Percentiles rank a stretch among this genome's conserved stretches.
These are phyloP conservation scores for Dicyrtomina minuta DNA, from an alignment of 2,888 invertebrate genomes.

Conservation along the genomic window DNA sequence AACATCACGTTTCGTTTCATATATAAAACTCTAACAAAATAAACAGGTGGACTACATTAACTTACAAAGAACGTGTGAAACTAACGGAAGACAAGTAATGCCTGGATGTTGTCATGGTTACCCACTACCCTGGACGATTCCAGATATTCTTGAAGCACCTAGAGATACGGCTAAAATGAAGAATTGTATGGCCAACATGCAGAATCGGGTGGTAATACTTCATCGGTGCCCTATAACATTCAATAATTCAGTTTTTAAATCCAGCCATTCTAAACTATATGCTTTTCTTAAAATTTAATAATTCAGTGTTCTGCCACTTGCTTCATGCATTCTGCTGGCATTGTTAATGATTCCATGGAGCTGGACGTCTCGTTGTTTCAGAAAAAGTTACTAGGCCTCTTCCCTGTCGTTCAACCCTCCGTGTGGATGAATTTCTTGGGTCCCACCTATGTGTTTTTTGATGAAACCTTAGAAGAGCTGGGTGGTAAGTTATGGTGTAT, in stretches of 20 bases:
- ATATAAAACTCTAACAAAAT: too few relatives aligned
- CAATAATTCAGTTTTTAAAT: too few relatives aligned
- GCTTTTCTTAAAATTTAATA: not conserved
- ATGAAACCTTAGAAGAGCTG: constrained; percentile 45
- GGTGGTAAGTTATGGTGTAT: constrained; percentile 28
- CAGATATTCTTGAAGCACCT: constrained; percentile 47
- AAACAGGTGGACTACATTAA: constrained; percentile 38
- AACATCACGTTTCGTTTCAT: too few relatives aligned
- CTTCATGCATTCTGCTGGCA: constrained; percentile 40
- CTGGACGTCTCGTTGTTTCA: constrained; percentile 42
- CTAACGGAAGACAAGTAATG: constrained; percentile 33
- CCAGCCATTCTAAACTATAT: too few relatives aligned
- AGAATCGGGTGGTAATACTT: constrained; percentile 22
- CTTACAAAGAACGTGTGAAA: constrained; percentile 34
- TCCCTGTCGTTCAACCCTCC: constrained; percentile 43
- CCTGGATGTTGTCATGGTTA: constrained; percentile 46
- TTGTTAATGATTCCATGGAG: constrained; percentile 43
- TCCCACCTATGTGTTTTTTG: constrained; percentile 48
- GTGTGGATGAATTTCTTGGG: constrained; percentile 49
- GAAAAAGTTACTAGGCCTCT: constrained; percentile 38
- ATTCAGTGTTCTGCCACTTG: constrained; percentile 48
- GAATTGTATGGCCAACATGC: constrained; percentile 41
- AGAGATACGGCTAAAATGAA: constrained; percentile 36
- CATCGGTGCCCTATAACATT: too few relatives aligned
- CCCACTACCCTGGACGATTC: constrained; percentile 45